Conservation (phyloP, 2,113 vertebrate genomes). For the Tauraco erythrolophus region DNA sequence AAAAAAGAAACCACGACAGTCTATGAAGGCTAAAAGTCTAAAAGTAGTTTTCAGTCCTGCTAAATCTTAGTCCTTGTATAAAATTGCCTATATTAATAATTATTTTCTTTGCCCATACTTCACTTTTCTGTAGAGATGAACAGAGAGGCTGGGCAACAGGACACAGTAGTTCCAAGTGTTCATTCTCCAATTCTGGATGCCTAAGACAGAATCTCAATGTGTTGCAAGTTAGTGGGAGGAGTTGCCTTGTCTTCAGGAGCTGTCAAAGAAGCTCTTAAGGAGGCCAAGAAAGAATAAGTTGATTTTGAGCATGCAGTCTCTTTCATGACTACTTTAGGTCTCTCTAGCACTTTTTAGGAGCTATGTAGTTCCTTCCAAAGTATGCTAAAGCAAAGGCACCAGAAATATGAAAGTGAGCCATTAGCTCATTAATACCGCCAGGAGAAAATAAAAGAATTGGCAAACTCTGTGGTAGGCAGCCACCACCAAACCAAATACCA, state of each 20-base stretch:
- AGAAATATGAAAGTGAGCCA: neutral
- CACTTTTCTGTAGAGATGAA: neutral
- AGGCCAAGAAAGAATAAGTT: neutral
- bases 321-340: neutral
- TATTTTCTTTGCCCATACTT: neutral
- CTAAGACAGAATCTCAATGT: neutral
- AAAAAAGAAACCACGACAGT: neutral
- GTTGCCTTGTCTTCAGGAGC: neutral
- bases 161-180: neutral
- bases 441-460: neutral
- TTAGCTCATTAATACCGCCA: neutral
- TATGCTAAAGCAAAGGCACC: neutral
- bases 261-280: neutral
- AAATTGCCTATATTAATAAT: neutral
- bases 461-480: neutral
- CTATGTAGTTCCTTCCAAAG: neutral
- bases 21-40: neutral
- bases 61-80: neutral
- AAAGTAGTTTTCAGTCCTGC: neutral
- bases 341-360: neutral
- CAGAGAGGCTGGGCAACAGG: neutral
- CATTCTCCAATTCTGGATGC: neutral
- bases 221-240: neutral
- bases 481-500: neutral
- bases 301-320: neutral